These are phyloP conservation scores for Channallabes apus DNA, from an alignment of 2,797 vertebrate genomes.

Conservation along the genomic window DNA sequence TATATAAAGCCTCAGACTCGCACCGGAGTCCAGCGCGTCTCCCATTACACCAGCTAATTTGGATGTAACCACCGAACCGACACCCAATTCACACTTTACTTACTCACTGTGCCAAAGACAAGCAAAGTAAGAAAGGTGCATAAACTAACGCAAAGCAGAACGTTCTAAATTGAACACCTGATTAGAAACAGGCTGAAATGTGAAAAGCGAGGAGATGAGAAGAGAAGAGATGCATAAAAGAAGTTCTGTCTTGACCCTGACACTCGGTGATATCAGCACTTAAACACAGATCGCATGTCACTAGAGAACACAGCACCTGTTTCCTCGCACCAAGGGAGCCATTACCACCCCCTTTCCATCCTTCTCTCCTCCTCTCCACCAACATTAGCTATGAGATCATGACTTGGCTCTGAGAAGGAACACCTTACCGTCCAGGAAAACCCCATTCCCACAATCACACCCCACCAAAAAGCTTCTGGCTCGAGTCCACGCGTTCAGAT, in stretches of 20 bases:
- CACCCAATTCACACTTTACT: constrained; percentile 24
- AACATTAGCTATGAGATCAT: constrained; percentile 68
- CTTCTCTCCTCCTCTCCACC: not conserved
- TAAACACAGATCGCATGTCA: constrained; percentile 70
- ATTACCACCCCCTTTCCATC: constrained; percentile 19
- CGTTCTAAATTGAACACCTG: not conserved
- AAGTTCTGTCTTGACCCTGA: constrained; percentile 35
- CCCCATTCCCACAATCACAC: constrained; percentile 23
- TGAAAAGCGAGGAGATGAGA: not conserved
- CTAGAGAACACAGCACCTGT: constrained; percentile 72
- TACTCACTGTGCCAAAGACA: not conserved
- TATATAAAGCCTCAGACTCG: constrained; percentile 53
- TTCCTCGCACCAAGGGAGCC: constrained; percentile 54
- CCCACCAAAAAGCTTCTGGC: constrained; percentile 18
- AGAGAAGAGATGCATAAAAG: not conserved
- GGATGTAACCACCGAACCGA: constrained; percentile 31
- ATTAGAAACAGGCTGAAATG: not conserved
- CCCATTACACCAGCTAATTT: constrained; percentile 52
- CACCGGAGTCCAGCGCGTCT: constrained; percentile 42
- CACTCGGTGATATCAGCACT: constrained; percentile 35
- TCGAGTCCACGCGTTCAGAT: constrained; percentile 9
- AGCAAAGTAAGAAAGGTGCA: not conserved
- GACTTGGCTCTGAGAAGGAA: constrained; percentile 59
- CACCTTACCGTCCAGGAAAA: constrained; percentile 46
- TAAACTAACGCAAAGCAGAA: not conserved